A percentile compares a stretch with the other conserved stretches of the same genome.
Evolutionary conservation across 2,797 vertebrate genomes (phyloP).

Genomic region (Periophthalmus magnuspinnatus): DNA sequence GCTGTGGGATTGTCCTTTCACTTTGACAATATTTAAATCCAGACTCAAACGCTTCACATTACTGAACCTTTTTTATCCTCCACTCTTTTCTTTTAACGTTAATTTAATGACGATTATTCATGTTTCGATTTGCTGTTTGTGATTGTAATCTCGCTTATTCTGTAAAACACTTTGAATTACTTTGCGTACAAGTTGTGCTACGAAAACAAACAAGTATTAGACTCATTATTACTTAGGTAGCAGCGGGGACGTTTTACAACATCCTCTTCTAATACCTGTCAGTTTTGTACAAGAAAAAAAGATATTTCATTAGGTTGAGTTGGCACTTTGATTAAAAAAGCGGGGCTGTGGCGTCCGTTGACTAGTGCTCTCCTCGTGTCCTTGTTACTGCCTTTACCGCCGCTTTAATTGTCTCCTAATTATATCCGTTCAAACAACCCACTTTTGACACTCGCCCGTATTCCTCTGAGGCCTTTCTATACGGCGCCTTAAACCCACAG

Average conservation of each 20-base stretch:
- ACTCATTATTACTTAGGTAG: not conserved
- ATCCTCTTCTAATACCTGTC: not conserved
- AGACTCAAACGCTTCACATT: no score
- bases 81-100: no score
- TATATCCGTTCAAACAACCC: conserved; percentile 5
- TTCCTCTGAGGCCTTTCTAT: not conserved
- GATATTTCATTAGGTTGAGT: no score
- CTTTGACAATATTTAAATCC: no score
- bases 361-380: not conserved
- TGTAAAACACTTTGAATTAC: no score
- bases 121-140: no score
- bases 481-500: not conserved
- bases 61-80: no score
- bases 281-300: not conserved
- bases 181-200: no score
- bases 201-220: no score
- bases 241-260: not conserved
- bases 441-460: conserved; percentile 10
- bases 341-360: not conserved
- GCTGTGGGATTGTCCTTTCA: no score
- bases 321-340: not conserved
- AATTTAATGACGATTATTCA: no score
- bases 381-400: not conserved
- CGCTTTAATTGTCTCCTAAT: conserved; percentile 11
- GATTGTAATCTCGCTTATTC: no score